Conservation (phyloP, 1,140 invertebrate species). For the Diorhabda elongata region DNA sequence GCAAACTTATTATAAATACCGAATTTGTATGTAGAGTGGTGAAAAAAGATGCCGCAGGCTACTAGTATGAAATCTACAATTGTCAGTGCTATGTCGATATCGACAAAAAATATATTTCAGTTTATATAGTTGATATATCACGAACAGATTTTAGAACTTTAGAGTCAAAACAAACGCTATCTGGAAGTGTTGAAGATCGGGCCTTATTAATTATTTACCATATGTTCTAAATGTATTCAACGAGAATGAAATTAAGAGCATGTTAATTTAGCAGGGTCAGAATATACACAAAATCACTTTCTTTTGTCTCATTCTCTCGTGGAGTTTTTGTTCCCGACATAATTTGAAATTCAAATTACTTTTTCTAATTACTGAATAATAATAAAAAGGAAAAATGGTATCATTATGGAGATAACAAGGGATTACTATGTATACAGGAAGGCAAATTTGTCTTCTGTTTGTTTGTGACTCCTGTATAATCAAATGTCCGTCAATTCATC, state of each 20-base stretch:
- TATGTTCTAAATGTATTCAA: not conserved
- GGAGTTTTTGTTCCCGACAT: not conserved
- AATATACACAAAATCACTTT: constrained; percentile 3
- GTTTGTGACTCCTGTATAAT: not conserved
- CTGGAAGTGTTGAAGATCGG: not conserved
- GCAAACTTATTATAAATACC: too few relatives aligned
- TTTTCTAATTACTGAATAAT: constrained; percentile 3
- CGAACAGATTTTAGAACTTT: too few relatives aligned
- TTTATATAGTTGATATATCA: too few relatives aligned
- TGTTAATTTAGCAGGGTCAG: not conserved
- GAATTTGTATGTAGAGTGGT: too few relatives aligned
- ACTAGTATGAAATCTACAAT: too few relatives aligned
- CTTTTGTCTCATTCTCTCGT: constrained; percentile 1
- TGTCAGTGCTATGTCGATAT: too few relatives aligned
- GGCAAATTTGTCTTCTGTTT: not conserved
- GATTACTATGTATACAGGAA: not conserved
- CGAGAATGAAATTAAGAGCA: not conserved
- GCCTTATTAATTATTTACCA: not conserved
- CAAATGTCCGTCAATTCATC: not conserved
- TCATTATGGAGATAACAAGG: constrained; percentile 2
- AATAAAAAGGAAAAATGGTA: constrained; percentile 1
- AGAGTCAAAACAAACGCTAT: too few relatives aligned
- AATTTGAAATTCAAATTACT: constrained; percentile 3
- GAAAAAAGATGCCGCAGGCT: too few relatives aligned
- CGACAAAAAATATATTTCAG: too few relatives aligned